Evolutionary conservation across 1,140 invertebrate genomes (phyloP).

Genomic region (Lucilia sericata): DNA sequence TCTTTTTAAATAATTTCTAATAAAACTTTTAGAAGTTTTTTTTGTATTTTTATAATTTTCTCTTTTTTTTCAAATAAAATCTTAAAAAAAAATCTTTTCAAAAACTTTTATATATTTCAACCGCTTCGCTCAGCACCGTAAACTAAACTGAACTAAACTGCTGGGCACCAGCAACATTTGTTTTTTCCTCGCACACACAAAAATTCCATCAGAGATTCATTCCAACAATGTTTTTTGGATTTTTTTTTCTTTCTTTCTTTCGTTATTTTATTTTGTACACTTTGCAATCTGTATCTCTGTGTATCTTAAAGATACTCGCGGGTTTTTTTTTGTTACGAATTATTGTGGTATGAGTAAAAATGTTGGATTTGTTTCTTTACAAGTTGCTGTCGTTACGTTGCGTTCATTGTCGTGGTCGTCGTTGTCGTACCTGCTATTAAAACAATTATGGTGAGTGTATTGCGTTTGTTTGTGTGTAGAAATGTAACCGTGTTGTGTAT

Average conservation of each 20-base stretch:
- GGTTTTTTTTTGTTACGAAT: slow-evolving; percentile 13
- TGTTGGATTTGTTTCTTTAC: slow-evolving; percentile 9
- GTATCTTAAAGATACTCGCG: slow-evolving; percentile 27
- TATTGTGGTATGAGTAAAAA: not conserved
- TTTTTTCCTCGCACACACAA: slow-evolving; percentile 44
- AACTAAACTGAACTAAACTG: slow-evolving; percentile 58
- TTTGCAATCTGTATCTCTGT: slow-evolving; percentile 37
- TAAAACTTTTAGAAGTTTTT: too few relatives aligned
- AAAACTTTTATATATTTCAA: slow-evolving; percentile 47
- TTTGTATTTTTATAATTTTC: not conserved
- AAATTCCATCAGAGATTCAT: slow-evolving; percentile 44
- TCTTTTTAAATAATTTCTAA: too few relatives aligned
- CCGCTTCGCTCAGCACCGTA: slow-evolving; percentile 59
- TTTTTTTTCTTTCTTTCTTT: not conserved
- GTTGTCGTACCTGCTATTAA: not conserved
- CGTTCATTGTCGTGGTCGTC: not conserved
- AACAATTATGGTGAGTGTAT: slow-evolving; percentile 9
- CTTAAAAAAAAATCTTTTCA: not conserved
- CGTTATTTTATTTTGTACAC: slow-evolving; percentile 40
- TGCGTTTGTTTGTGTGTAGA: not conserved
- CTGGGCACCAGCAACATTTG: slow-evolving; percentile 36
- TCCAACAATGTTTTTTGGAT: not conserved
- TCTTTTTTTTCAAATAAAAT: not conserved
- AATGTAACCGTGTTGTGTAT: not conserved
- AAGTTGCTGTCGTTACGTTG: not conserved